Evolutionary conservation across 2,113 vertebrate genomes (phyloP), one percentile per base, ranked within the genome.

Genomic region (Dasyurus viverrinus): DNA sequence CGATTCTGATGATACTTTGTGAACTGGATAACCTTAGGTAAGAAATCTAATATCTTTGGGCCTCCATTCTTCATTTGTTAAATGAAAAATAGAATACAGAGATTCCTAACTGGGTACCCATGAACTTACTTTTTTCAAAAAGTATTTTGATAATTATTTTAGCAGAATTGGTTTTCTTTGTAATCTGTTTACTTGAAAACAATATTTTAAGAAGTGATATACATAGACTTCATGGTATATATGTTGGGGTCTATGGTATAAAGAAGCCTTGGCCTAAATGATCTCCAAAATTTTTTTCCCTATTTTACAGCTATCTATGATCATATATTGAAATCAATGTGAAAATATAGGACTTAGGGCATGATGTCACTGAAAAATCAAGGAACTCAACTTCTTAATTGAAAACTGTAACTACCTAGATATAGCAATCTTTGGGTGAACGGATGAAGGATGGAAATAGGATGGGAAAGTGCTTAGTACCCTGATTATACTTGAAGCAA

Each of bases 391-490:
- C 6, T 93, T 46, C n/a, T n/a, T 0, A 92, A 16, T 30, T 95
- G 54, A 46, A 91, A 92, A 7, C 89, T 68, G 0, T 50, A n/a
- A 7, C 47, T 92, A 60, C 68, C 48, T 91, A 53, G 89, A 52
- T 54, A 60, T 76, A 76, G 76, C 91, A 53, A 91, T 90, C 94
- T 92, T 96, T 95, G 93, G 95, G 19, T 84, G 55, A 30, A 1
- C 89, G 25, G 46, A 94, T 47, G 57, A 22, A 2, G 48, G 94
- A 48, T 48, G 14, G 22, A 84, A 23, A 8, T 42, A 0, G 2
- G 30, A 16, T 0, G 0, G 6, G 52, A 24, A 25, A 55, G 9
- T n/a, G 8, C 53, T 93, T 48, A 14, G 42, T 19, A 53, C 36
- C 47, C 24, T 46, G 23, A 42, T 47, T 93, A 93, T 23, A 22